Conservation (phyloP, 2,888 invertebrate genomes). For the Dryococelus australis region DNA sequence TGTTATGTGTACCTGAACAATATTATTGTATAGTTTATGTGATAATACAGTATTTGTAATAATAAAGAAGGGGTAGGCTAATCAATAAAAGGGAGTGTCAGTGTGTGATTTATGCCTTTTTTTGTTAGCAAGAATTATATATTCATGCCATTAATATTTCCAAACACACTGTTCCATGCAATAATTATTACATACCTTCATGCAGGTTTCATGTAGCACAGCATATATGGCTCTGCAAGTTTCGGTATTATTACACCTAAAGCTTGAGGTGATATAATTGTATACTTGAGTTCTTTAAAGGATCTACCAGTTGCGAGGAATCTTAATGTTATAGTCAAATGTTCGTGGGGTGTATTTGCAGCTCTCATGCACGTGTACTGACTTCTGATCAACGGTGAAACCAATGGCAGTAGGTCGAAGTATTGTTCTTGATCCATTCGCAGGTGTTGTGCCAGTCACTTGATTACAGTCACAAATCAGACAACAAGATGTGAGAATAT, state of each 20-base stretch:
- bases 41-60: no score
- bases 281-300: neutral
- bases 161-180: no score
- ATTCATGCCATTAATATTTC: no score
- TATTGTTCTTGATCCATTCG: neutral
- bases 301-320: neutral
- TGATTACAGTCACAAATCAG: neutral
- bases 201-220: no score
- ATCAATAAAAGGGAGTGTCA: no score
- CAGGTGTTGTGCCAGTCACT: neutral
- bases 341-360: neutral
- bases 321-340: neutral
- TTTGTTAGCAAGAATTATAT: no score
- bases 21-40: no score
- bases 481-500: neutral
- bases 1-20: no score
- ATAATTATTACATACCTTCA: no score
- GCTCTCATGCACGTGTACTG: neutral
- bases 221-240: neutral
- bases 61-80: no score
- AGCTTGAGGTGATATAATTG: neutral
- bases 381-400: neutral
- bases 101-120: no score
- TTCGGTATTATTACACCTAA: neutral
- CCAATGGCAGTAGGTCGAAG: neutral